phyloP scores from a whole-genome alignment of 2,888 invertebrate species.

The Ophion ellenae region DNA sequence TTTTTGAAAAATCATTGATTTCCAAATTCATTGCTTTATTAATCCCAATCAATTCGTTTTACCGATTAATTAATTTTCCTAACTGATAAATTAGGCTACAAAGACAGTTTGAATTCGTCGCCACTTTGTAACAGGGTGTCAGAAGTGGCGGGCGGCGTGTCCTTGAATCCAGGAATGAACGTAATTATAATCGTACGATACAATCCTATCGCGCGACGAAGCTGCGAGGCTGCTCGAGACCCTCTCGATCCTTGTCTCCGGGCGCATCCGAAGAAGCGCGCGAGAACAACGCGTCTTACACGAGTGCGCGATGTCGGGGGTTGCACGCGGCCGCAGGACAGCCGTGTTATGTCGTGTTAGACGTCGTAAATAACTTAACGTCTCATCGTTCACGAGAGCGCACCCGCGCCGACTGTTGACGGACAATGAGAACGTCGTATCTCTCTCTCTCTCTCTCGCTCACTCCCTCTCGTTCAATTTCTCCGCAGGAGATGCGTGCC shows the following conservation, averaged over 20 bases:
- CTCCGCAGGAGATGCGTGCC: slow-evolving; percentile 15
- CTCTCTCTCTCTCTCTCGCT: slow-evolving; percentile 31
- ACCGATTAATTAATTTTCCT: too few species aligned
- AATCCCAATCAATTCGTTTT: too few species aligned
- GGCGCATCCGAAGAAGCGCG: slow-evolving; percentile 21
- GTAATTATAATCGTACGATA: neutral
- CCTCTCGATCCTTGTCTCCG: slow-evolving; percentile 51
- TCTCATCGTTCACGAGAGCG: slow-evolving; percentile 58
- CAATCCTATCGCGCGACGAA: neutral
- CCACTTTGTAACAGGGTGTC: too few species aligned
- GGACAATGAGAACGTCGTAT: slow-evolving; percentile 59
- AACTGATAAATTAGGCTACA: too few species aligned
- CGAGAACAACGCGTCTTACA: slow-evolving; percentile 65
- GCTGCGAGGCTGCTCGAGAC: slow-evolving; percentile 11
- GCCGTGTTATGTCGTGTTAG: slow-evolving; percentile 64
- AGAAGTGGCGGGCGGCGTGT: too few species aligned
- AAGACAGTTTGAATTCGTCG: too few species aligned
- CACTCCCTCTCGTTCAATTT: slow-evolving; percentile 11
- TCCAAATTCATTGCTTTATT: too few species aligned
- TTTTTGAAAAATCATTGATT: too few species aligned
- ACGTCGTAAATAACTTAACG: slow-evolving; percentile 64
- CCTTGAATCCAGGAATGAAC: neutral
- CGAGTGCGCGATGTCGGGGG: slow-evolving; percentile 54
- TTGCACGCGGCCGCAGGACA: slow-evolving; percentile 38
- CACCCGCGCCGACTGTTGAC: slow-evolving; percentile 63